Evolutionary conservation across 64 coral and sea anemone genomes (phyloP).

Genomic region (Montipora cactus): DNA sequence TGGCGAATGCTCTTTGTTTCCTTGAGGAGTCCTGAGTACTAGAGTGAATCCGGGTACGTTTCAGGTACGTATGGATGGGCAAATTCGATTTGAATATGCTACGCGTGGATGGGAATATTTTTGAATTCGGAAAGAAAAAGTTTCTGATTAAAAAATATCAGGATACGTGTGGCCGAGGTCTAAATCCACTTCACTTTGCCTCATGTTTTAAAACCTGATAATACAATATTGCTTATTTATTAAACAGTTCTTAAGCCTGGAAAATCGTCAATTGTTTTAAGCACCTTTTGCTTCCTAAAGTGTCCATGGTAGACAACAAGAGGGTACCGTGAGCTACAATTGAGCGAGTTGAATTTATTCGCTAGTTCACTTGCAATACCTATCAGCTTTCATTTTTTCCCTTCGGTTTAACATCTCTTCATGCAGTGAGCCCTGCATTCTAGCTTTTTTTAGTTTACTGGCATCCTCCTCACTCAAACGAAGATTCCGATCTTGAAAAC

Average conservation of each 20-base stretch:
- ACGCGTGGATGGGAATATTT: too few relatives aligned
- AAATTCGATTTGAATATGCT: too few relatives aligned
- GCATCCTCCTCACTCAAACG: slow-evolving; percentile 81
- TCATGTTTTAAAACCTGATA: too few relatives aligned
- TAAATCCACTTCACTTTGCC: too few relatives aligned
- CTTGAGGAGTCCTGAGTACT: too few relatives aligned
- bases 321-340: neutral
- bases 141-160: too few relatives aligned
- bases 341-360: neutral
- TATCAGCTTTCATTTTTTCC: slow-evolving; percentile 99
- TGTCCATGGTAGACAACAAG: neutral
- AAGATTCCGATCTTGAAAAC: slow-evolving; percentile 96
- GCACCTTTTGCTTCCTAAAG: neutral
- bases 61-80: too few relatives aligned
- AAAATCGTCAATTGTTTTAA: neutral
- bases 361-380: slow-evolving; percentile 90
- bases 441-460: slow-evolving; percentile 83
- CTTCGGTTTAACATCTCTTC: slow-evolving; percentile 95
- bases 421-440: slow-evolving; percentile 82
- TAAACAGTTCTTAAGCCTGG: neutral
- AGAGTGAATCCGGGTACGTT: too few relatives aligned
- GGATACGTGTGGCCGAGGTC: too few relatives aligned
- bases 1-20: too few relatives aligned
- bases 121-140: too few relatives aligned
- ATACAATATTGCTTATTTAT: too few relatives aligned